Percentiles rank a stretch among this genome's conserved stretches.
Conservation (phyloP, 2,113 vertebrate genomes). For the Pygathrix nemaeus region DNA sequence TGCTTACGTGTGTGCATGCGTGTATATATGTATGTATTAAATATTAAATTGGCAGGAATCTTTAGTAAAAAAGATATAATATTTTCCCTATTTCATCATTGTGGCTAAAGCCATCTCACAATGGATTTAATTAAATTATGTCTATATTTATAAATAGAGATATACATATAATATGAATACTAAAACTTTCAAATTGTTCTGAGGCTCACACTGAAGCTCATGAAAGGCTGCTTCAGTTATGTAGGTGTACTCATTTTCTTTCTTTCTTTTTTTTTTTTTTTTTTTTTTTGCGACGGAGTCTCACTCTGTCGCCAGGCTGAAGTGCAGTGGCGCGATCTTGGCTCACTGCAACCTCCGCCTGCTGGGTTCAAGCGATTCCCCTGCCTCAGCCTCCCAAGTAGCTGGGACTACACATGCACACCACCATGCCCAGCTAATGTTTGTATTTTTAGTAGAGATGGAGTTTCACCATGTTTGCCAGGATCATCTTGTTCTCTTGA, state of each 20-base stretch:
- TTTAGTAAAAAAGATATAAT: neutral
- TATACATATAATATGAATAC: neutral
- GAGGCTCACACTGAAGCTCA: neutral
- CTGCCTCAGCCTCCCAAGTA: no score
- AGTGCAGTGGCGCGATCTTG: no score
- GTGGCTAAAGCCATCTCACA: neutral
- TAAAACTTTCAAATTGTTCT: neutral
- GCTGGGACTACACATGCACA: no score
- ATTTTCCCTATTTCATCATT: neutral
- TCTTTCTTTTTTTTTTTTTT: neutral
- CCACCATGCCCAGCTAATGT: no score
- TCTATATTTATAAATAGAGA: neutral
- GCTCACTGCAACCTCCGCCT: no score
- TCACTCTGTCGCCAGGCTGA: no score
- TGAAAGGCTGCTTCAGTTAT: neutral
- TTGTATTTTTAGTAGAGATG: no score
- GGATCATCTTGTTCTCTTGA: no score
- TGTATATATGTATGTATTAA: neutral
- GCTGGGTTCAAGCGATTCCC: no score
- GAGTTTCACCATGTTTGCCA: no score
- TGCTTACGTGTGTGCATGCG: no score
- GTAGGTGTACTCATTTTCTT: neutral
- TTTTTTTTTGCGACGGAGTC: neutral
- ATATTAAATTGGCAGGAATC: neutral
- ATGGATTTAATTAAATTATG: neutral